phyloP scores from a whole-genome alignment of 2,888 invertebrate genomes.

The Carabus problematicus region DNA sequence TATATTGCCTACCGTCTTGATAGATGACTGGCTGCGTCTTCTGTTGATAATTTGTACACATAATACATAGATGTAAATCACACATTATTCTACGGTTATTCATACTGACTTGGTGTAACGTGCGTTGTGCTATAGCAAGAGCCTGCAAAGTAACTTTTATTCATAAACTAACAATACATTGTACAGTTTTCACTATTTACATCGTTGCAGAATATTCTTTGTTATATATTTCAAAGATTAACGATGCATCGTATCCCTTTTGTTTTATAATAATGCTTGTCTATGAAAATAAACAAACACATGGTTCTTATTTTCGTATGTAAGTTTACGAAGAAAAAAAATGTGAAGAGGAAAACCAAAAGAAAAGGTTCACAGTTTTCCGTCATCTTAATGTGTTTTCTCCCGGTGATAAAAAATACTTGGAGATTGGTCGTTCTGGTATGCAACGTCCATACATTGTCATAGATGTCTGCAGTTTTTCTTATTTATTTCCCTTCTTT shows the following conservation, averaged over 20 bases:
- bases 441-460: slow-evolving; percentile 30
- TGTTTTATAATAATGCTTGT: no score
- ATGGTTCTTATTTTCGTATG: neutral
- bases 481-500: slow-evolving; percentile 22
- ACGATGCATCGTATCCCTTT: no score
- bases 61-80: no score
- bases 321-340: slow-evolving; percentile 5
- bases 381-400: slow-evolving; percentile 14
- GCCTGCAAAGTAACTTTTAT: no score
- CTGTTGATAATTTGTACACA: neutral
- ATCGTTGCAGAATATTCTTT: no score
- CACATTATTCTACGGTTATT: no score
- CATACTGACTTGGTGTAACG: no score
- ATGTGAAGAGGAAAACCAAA: neutral
- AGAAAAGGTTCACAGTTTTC: slow-evolving; percentile 7
- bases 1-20: neutral
- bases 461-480: slow-evolving; percentile 29
- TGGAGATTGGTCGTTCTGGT: slow-evolving; percentile 13
- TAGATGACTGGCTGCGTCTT: neutral
- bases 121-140: no score
- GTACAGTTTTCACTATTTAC: no score
- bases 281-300: no score
- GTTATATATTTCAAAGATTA: no score
- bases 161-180: no score
- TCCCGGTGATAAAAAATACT: slow-evolving; percentile 10